These are phyloP conservation scores for Pelecanus crispus DNA, from an alignment of 2,113 vertebrate genomes.

Conservation along the genomic window DNA sequence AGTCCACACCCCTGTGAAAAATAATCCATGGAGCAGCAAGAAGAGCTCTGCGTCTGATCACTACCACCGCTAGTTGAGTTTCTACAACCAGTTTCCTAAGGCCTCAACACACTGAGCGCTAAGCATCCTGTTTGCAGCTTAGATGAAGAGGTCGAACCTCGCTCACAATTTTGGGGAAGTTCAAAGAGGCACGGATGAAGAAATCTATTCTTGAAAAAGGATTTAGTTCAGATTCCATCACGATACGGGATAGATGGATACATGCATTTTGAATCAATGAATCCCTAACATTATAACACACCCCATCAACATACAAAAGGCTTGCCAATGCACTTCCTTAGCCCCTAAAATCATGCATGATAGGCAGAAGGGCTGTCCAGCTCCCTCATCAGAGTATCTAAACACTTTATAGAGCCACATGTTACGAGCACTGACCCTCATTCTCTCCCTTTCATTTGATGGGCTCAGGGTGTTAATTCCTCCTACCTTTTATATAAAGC, in stretches of 20 bases:
- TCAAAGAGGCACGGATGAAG: background rate
- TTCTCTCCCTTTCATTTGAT: no score
- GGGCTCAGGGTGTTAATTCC: background rate
- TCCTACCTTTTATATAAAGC: background rate
- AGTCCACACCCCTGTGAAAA: background rate
- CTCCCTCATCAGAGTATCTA: background rate
- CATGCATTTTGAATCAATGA: background rate
- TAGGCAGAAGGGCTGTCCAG: background rate
- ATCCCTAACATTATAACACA: background rate
- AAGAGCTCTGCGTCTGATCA: background rate
- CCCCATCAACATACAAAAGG: background rate
- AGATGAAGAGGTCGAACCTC: background rate
- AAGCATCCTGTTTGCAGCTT: background rate
- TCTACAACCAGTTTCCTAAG: no score
- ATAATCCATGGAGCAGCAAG: background rate
- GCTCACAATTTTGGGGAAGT: accelerated
- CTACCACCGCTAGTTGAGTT: background rate
- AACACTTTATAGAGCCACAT: accelerated
- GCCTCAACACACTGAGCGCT: accelerated
- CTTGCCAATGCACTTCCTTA: background rate
- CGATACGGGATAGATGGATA: background rate
- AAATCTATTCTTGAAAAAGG: background rate
- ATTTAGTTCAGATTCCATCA: background rate
- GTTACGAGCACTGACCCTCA: background rate
- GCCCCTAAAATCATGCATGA: background rate